Evolutionary conservation across 2,888 invertebrate species (phyloP).

Genomic region (Seladonia tumulorum): DNA sequence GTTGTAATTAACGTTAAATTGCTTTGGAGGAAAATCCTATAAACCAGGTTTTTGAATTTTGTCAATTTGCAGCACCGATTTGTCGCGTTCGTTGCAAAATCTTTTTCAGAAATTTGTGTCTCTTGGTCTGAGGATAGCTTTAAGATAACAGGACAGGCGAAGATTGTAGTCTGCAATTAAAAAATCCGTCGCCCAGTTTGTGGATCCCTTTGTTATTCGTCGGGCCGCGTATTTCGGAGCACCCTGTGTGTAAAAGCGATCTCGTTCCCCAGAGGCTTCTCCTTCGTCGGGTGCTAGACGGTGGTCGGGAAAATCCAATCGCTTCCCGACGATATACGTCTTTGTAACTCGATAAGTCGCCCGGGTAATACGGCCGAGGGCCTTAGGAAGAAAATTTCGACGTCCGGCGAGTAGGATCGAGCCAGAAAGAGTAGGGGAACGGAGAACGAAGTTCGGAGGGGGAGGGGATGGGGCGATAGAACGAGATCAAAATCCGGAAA

Average conservation of each 20-base stretch:
- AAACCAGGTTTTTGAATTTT: no score
- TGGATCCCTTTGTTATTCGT: background rate
- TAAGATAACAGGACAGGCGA: no score
- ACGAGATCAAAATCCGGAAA: slow-evolving; percentile 57
- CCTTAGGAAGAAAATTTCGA: slow-evolving; percentile 64
- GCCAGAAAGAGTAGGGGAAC: background rate
- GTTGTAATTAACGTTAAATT: background rate
- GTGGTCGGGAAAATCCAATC: slow-evolving; percentile 77
- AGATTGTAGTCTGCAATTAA: background rate
- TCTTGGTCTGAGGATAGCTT: no score
- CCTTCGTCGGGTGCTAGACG: slow-evolving; percentile 67
- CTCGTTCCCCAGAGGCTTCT: slow-evolving; percentile 63
- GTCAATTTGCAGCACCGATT: no score
- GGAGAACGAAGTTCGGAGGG: background rate
- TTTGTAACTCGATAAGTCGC: slow-evolving; percentile 78
- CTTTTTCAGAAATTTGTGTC: no score
- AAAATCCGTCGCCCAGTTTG: background rate
- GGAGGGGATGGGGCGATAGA: slow-evolving; percentile 25
- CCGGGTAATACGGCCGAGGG: slow-evolving; percentile 55
- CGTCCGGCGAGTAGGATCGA: slow-evolving; percentile 40
- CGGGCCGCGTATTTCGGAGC: slow-evolving; percentile 6
- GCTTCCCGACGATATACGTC: slow-evolving; percentile 75
- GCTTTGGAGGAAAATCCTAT: no score
- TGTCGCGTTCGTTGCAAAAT: no score
- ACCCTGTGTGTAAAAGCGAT: slow-evolving; percentile 58